A percentile compares a stretch with the other conserved stretches of the same genome.
Evolutionary conservation across 2,113 vertebrate genomes (phyloP).

Genomic region (Siphamia tubifer): DNA sequence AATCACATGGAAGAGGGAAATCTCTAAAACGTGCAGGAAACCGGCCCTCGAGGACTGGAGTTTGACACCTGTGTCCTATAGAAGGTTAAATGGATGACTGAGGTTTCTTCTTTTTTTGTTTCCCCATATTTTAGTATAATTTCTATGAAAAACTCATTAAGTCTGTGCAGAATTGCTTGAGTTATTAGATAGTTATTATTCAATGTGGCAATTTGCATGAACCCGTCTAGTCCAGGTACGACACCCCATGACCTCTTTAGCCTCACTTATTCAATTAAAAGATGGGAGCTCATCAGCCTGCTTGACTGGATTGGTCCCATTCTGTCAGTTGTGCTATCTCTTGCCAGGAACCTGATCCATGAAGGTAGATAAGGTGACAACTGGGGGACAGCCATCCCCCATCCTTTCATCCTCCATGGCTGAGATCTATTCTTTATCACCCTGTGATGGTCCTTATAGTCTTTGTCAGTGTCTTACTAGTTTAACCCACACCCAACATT

Average conservation of each 20-base stretch:
- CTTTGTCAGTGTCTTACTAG: background rate
- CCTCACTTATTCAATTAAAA: slow-evolving; percentile 47
- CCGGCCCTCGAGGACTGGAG: too few relatives aligned
- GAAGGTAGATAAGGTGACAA: slow-evolving; percentile 58
- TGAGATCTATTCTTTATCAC: too few relatives aligned
- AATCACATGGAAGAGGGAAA: too few relatives aligned
- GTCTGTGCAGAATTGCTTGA: background rate
- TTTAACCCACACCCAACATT: too few relatives aligned
- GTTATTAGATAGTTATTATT: too few relatives aligned
- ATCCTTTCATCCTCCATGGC: background rate
- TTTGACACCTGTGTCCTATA: too few relatives aligned
- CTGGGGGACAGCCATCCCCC: background rate
- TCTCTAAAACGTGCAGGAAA: too few relatives aligned
- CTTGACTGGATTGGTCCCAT: slow-evolving; percentile 56
- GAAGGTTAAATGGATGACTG: too few relatives aligned
- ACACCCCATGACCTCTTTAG: background rate
- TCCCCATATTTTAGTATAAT: too few relatives aligned
- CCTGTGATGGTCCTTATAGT: background rate
- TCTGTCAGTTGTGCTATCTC: slow-evolving; percentile 62
- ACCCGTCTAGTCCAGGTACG: background rate
- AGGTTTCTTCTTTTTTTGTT: too few relatives aligned
- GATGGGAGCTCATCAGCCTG: slow-evolving; percentile 45
- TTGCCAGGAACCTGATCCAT: slow-evolving; percentile 51
- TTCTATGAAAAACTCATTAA: background rate
- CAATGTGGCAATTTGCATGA: background rate